These are phyloP conservation scores for Brachylomia viminalis DNA, from an alignment of 2,888 invertebrate genomes.

Conservation along the genomic window DNA sequence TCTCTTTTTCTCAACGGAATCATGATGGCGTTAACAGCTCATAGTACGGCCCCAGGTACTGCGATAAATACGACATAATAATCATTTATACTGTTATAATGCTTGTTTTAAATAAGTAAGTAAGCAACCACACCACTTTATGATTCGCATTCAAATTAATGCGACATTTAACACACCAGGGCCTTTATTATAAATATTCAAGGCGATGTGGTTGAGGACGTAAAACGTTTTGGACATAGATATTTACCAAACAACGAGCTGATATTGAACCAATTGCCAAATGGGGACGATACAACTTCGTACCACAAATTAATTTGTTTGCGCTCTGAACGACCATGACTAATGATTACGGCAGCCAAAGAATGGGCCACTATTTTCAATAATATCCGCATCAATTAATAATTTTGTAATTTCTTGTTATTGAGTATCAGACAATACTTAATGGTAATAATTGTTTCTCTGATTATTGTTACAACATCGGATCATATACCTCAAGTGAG, in stretches of 20 bases:
- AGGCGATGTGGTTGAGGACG: slow-evolving; percentile 65
- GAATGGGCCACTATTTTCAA: slow-evolving; percentile 34
- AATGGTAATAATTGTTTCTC: not conserved
- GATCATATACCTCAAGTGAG: not conserved
- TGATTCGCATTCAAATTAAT: slow-evolving; percentile 1
- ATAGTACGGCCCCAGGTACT: too few relatives aligned
- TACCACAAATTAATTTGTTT: slow-evolving; percentile 75
- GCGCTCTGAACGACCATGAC: slow-evolving; percentile 56
- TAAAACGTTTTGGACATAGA: slow-evolving; percentile 69
- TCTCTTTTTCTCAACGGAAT: too few relatives aligned
- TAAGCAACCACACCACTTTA: not conserved
- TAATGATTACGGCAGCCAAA: slow-evolving; percentile 51
- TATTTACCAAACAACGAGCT: slow-evolving; percentile 70
- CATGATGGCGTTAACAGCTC: too few relatives aligned
- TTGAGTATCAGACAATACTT: slow-evolving; percentile 20
- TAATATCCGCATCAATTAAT: slow-evolving; percentile 32
- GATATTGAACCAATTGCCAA: slow-evolving; percentile 76
- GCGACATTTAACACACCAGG: not conserved
- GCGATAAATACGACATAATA: not conserved
- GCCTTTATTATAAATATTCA: slow-evolving; percentile 63
- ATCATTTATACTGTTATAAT: slow-evolving; percentile 1
- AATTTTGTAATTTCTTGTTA: slow-evolving; percentile 17
- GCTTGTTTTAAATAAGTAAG: not conserved
- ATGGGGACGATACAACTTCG: slow-evolving; percentile 50
- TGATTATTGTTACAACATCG: not conserved